Base-by-base conservation (phyloP, 2,888 invertebrate genomes). In the Sipha maydis region DNA sequence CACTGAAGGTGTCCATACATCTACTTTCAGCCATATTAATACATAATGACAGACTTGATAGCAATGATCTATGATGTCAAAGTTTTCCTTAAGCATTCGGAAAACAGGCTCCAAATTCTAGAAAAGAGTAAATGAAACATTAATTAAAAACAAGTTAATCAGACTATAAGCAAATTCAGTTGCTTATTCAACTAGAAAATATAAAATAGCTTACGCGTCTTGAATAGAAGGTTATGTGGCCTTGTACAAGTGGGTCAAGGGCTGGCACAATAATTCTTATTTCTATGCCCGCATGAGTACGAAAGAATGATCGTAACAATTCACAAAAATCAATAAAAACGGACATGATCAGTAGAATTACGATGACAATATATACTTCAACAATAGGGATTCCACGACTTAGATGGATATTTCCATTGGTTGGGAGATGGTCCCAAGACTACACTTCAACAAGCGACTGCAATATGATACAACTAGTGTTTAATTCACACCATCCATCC, bases 11-110 rank as follows among this genome's bases (percentile, higher is more conserved):
- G 61, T 75, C 86, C 86, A 88, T 17, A 61, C 1, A 38, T 82
- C 86, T 48, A 67, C 80, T 61, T 75, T 79, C 11, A 88, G 31
- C 86, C 86, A 88, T 75, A 88, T 88, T 25, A 38, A 61, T 14
- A 56, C 25, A 61, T 75, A 75, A 41, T 54, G 14, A 21, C 54
- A 4, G 11, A 5, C 38, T 17, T 41, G 73, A 1, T 17, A 31
- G 25, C 80, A 88, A 28, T 71, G 61, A 19, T 88, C 86, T 4
- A 88, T 17, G 17, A 17, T 2, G 9, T 3, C 31, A 1, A 88
- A 75, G 19, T 75, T 9, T 0, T 88, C 31, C 38, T 7, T n/a
- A 14, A 88, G n/a, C 25, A 75, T 75, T 41, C 61, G 48, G 34
- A 61, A 7, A 4, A 82, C 19, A 9, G 71, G 25, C 61, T 61